Conservation (phyloP, 2,113 vertebrate genomes). For the Oceanites oceanicus region DNA sequence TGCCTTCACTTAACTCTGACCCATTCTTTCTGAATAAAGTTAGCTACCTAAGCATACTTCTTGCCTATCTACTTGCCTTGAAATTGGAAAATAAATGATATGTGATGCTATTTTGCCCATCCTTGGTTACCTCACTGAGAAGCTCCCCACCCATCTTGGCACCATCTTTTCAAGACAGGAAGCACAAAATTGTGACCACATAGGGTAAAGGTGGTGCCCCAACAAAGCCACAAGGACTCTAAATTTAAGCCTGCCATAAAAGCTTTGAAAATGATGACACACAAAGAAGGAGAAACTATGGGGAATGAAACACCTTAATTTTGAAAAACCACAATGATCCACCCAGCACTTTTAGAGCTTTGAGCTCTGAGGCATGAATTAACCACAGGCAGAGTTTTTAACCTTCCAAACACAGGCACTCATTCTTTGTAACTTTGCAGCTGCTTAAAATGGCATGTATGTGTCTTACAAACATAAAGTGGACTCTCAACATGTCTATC, state of each 20-base stretch:
- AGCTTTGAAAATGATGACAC: conserved; percentile 66
- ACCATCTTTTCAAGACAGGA: conserved; percentile 7
- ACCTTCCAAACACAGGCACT: conserved; percentile 20
- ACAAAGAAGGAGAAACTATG: conserved; percentile 45
- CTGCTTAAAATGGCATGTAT: neutral
- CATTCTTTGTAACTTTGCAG: conserved; percentile 26
- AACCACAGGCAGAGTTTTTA: conserved; percentile 39
- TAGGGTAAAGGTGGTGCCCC: conserved; percentile 21
- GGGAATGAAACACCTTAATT: conserved; percentile 64
- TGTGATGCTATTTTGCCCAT: neutral
- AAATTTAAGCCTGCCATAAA: conserved; percentile 55
- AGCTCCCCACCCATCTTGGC: conserved; percentile 15
- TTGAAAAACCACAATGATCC: conserved; percentile 57
- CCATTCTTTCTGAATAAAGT: neutral
- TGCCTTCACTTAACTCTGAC: neutral
- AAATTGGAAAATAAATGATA: neutral
- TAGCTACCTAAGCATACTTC: neutral
- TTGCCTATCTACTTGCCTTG: neutral
- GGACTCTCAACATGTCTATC: neutral
- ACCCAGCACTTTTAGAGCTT: conserved; percentile 54
- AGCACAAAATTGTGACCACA: conserved; percentile 30
- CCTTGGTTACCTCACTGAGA: neutral
- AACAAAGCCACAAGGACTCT: conserved; percentile 44
- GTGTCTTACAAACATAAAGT: neutral
- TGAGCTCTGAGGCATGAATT: conserved; percentile 58